Conservation (phyloP, 2,797 vertebrate species). For the Dipus sagitta region DNA sequence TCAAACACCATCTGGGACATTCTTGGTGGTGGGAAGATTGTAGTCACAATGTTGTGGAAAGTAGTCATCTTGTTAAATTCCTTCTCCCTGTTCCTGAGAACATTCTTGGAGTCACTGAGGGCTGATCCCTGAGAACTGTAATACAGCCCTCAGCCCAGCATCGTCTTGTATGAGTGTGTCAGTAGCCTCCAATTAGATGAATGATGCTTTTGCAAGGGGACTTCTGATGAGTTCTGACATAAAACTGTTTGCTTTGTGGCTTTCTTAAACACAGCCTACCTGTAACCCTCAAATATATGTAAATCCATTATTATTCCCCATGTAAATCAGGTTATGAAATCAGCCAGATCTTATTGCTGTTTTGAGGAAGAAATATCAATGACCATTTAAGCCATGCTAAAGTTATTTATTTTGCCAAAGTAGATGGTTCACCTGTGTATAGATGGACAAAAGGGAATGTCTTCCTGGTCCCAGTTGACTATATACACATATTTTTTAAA, state of each 20-base stretch:
- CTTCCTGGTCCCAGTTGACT: neutral
- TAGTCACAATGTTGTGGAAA: conserved; percentile 31
- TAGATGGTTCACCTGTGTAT: neutral
- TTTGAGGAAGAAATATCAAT: neutral
- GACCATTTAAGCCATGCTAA: neutral
- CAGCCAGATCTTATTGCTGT: neutral
- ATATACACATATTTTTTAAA: too few species aligned
- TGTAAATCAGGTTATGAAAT: neutral
- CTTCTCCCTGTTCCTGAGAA: neutral
- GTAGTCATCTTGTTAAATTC: conserved; percentile 65
- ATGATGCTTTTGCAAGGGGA: conserved; percentile 1
- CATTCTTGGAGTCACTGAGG: neutral
- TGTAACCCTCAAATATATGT: neutral
- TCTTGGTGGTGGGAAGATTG: neutral
- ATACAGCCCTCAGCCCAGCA: neutral
- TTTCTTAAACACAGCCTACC: neutral
- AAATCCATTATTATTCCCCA: neutral
- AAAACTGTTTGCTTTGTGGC: conserved; percentile 28
- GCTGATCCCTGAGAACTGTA: conserved; percentile 18
- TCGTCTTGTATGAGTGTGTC: neutral
- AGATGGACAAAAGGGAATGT: neutral
- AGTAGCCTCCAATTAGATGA: conserved; percentile 44
- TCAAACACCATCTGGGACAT: conserved; percentile 35
- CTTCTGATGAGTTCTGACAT: conserved; percentile 11
- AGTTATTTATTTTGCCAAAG: conserved; percentile 17